Evolutionary conservation across 2,888 invertebrate species (phyloP).

Genomic region (Pseudolycoriella hygida): DNA sequence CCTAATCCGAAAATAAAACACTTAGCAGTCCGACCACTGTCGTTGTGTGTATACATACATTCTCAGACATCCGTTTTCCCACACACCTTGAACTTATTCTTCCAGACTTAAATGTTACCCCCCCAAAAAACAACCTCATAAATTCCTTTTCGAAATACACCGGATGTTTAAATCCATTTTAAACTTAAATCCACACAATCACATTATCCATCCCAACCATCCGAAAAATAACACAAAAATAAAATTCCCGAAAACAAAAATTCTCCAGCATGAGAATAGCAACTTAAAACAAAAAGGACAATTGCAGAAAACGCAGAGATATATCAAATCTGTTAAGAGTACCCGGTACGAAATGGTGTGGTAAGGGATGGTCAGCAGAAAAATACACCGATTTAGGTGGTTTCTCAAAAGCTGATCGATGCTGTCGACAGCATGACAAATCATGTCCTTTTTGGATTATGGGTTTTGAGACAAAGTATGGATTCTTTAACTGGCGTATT

Average conservation of each 20-base stretch:
- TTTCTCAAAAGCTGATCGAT: constrained; percentile 58
- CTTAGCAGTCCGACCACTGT: too few species aligned
- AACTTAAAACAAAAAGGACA: constrained; percentile 6
- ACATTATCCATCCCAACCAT: background rate
- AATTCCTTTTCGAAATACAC: too few species aligned
- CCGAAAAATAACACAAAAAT: background rate
- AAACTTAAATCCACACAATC: background rate
- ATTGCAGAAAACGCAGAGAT: constrained; percentile 30
- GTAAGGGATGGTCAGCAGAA: constrained; percentile 60
- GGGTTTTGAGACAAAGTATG: constrained; percentile 61
- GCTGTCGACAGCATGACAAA: constrained; percentile 64
- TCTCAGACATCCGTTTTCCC: too few species aligned
- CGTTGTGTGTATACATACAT: too few species aligned
- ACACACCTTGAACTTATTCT: too few species aligned
- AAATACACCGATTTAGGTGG: constrained; percentile 63
- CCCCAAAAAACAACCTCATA: too few species aligned
- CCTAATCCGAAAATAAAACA: too few species aligned
- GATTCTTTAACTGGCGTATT: constrained; percentile 68
- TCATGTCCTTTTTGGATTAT: constrained; percentile 68
- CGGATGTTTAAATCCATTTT: background rate
- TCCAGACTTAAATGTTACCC: too few species aligned
- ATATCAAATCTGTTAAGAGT: constrained; percentile 47
- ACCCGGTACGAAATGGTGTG: constrained; percentile 85
- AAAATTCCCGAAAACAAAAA: background rate
- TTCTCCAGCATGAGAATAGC: background rate